These are phyloP conservation scores for Lemur catta DNA, from an alignment of 2,797 vertebrate species.

Conservation along the genomic window DNA sequence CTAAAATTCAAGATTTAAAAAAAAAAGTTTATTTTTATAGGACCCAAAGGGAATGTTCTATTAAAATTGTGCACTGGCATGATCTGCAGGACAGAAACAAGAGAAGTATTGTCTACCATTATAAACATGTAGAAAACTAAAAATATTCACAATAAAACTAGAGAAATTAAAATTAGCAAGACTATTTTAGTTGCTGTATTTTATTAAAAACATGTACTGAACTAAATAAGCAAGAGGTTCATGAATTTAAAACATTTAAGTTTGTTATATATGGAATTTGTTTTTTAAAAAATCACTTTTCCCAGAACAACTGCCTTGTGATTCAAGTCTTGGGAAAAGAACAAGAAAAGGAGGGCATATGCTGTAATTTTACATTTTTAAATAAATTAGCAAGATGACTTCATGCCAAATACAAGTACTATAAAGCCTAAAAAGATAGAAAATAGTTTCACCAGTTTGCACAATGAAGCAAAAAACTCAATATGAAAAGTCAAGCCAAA, in stretches of 20 bases:
- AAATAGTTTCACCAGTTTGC: constrained; percentile 23
- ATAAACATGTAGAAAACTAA: constrained; percentile 19
- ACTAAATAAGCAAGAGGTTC: not conserved
- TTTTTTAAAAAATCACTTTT: not conserved
- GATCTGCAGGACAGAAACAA: not conserved
- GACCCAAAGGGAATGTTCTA: not conserved
- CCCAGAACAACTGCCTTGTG: not conserved
- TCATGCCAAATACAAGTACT: constrained; percentile 32
- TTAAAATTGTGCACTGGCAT: not conserved
- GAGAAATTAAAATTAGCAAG: not conserved
- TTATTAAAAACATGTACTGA: constrained; percentile 32
- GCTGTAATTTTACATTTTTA: constrained; percentile 45
- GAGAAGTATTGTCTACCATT: not conserved
- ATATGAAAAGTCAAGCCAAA: constrained; percentile 51
- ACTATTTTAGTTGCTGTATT: not conserved
- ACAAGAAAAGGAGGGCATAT: constrained; percentile 16
- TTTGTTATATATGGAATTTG: not conserved
- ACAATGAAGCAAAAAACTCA: constrained; percentile 35
- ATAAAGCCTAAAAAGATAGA: constrained; percentile 51
- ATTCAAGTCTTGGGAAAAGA: constrained; percentile 40
- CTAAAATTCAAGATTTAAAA: not conserved
- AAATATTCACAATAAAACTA: constrained; percentile 8
- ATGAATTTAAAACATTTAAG: constrained; percentile 11
- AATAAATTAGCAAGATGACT: constrained; percentile 50
- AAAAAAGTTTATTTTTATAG: constrained; percentile 2